These are phyloP conservation scores for Gyps fulvus DNA, from an alignment of 2,113 vertebrate species.

Conservation along the genomic window DNA sequence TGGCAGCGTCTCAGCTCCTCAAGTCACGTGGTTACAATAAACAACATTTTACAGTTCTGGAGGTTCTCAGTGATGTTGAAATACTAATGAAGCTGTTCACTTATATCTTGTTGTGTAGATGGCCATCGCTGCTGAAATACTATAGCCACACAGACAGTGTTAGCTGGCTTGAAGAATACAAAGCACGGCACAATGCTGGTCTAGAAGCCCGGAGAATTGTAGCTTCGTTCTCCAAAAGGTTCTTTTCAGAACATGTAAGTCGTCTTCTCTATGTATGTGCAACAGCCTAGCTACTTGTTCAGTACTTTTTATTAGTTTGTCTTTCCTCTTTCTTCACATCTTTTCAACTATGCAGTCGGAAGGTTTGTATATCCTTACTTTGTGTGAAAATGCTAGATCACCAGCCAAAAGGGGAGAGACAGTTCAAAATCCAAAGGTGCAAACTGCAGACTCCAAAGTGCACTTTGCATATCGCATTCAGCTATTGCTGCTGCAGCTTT, in stretches of 20 bases:
- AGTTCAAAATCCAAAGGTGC: background rate
- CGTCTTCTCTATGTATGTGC: background rate
- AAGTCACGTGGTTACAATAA: fast-evolving
- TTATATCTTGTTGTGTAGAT: slow-evolving; percentile 71
- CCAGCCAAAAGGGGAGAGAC: background rate
- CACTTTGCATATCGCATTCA: fast-evolving
- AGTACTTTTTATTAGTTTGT: background rate
- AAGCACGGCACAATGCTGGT: slow-evolving; percentile 86
- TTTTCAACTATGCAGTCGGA: background rate
- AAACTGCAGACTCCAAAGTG: background rate
- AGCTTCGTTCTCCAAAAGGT: slow-evolving; percentile 91
- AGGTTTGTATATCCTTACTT: background rate
- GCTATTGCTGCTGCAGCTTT: background rate
- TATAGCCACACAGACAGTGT: slow-evolving; percentile 86
- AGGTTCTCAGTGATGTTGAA: background rate
- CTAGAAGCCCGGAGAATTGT: slow-evolving; percentile 88
- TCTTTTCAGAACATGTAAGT: slow-evolving; percentile 95
- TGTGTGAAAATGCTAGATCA: background rate
- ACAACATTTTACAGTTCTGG: background rate
- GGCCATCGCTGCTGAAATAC: slow-evolving; percentile 92
- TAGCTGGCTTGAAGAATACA: slow-evolving; percentile 93
- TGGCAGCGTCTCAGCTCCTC: background rate
- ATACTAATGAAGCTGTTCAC: background rate
- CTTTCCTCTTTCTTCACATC: background rate
- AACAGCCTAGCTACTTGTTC: background rate